Evolutionary conservation across 2,888 invertebrate genomes (phyloP), one percentile per base, ranked within the genome.

Genomic region (Melanostoma mellinum): DNA sequence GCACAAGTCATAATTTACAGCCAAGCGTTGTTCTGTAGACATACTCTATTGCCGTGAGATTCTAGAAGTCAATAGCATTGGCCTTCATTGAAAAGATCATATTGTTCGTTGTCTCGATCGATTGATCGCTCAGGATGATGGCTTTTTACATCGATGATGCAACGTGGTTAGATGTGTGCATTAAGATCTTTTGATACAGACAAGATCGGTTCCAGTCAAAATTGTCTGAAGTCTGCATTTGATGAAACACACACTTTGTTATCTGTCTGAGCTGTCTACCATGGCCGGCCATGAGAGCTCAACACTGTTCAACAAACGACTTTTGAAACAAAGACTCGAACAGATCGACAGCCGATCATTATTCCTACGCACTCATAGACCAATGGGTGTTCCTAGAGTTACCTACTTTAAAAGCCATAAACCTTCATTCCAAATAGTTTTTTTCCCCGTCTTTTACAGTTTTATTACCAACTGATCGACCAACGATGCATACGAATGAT

Each of bases 311-410:
- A 58, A 33, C 8, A 50, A 52, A 65, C 63, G 44, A 71, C 35
- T n/a, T 36, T 36, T 52, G 65, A 56, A 10, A 53, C 53, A 53
- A 35, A 53, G 35, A 53, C 1, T 42, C 42, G 55, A 68, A 63
- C 63, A 44, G 63, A 80, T 56, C 69, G 36, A 46, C 48, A 52
- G 50, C 75, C 69, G 50, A 68, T 46, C 42, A 63, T 52, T 44
- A 33, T 44, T 69, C 63, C 63, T 63, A 63, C 63, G 75, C 50
- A 38, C 75, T 52, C 38, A 9, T 4, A 38, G 56, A 50, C 58
- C 75, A 71, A 71, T 76, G 76, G 80, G 69, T 65, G 52, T 58
- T 63, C 63, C 38, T 63, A 36, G 58, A 46, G 35, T 74, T 76
- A 58, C 20, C 20, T 20, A 80, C 65, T 76, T 76, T 76, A 80